A percentile compares a stretch with the other conserved stretches of the same genome.
Conservation (phyloP, 2,113 vertebrate species). For the Elaphurus davidianus region DNA sequence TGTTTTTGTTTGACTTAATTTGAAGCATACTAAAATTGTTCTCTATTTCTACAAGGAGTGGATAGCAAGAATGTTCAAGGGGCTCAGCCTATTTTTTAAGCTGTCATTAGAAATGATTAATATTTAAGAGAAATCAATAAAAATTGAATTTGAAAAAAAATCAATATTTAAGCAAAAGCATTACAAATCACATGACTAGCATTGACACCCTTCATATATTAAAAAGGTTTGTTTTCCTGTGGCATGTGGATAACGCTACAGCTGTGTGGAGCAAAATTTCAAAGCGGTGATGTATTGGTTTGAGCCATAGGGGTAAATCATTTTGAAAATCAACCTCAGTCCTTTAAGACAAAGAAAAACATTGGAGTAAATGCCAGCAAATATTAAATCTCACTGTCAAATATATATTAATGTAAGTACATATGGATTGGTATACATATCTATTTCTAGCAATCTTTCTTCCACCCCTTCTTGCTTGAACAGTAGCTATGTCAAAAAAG, state of each 20-base stretch:
- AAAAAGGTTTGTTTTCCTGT: slow-evolving; percentile 75
- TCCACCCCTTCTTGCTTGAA: slow-evolving; percentile 11
- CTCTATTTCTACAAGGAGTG: slow-evolving; percentile 60
- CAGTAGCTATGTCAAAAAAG: slow-evolving; percentile 6
- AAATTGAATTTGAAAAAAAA: slow-evolving; percentile 78
- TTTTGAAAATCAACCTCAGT: slow-evolving; percentile 65
- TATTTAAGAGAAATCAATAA: slow-evolving; percentile 66
- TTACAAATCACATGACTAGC: slow-evolving; percentile 68
- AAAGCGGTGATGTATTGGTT: slow-evolving; percentile 56
- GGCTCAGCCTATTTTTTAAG: slow-evolving; percentile 64
- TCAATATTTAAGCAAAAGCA: slow-evolving; percentile 71
- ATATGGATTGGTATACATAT: slow-evolving; percentile 54
- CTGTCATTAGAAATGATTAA: slow-evolving; percentile 71
- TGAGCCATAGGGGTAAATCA: slow-evolving; percentile 62
- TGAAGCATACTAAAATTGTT: slow-evolving; percentile 61
- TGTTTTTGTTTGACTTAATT: slow-evolving; percentile 51
- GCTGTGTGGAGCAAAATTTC: slow-evolving; percentile 57
- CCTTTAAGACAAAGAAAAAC: slow-evolving; percentile 69
- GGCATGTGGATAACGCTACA: slow-evolving; percentile 29
- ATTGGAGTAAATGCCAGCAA: slow-evolving; percentile 69
- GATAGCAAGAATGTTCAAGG: slow-evolving; percentile 24
- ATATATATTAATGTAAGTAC: slow-evolving; percentile 72
- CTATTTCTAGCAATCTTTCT: slow-evolving; percentile 50
- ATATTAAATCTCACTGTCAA: slow-evolving; percentile 74
- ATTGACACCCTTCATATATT: slow-evolving; percentile 76